phyloP scores from a whole-genome alignment of 2,113 vertebrate species.

The Lichenostomus cassidix region DNA sequence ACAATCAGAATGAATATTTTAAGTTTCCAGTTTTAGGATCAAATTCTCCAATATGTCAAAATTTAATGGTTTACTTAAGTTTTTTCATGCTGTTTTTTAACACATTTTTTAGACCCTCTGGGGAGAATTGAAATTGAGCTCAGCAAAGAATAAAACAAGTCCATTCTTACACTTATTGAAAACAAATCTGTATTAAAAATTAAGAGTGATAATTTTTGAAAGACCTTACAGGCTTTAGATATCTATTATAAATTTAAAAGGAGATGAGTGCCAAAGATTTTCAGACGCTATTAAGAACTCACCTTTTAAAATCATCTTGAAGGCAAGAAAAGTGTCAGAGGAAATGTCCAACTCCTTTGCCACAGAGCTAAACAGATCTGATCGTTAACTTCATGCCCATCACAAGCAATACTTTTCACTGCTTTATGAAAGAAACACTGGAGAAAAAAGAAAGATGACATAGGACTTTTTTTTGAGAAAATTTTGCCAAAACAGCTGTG shows the following conservation, averaged over 20 bases:
- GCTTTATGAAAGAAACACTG: neutral
- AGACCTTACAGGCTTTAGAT: neutral
- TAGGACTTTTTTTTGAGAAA: neutral
- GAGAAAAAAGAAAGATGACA: neutral
- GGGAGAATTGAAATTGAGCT: neutral
- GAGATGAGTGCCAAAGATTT: neutral
- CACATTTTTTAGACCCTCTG: neutral
- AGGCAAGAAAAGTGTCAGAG: neutral
- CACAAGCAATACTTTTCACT: neutral
- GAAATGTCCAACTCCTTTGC: neutral
- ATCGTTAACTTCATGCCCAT: neutral
- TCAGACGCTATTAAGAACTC: neutral
- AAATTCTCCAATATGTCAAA: neutral
- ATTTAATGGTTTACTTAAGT: neutral
- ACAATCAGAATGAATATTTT: neutral
- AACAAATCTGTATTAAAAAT: neutral
- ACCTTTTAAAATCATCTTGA: neutral
- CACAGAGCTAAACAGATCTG: neutral
- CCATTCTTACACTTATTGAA: neutral
- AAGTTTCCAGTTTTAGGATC: neutral
- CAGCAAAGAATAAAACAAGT: neutral
- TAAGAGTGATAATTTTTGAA: neutral
- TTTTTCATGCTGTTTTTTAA: neutral
- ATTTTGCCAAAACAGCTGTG: neutral
- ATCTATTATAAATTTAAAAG: neutral